Evolutionary conservation across 2,113 vertebrate species (phyloP).

Genomic region (Xenopus laevis): DNA sequence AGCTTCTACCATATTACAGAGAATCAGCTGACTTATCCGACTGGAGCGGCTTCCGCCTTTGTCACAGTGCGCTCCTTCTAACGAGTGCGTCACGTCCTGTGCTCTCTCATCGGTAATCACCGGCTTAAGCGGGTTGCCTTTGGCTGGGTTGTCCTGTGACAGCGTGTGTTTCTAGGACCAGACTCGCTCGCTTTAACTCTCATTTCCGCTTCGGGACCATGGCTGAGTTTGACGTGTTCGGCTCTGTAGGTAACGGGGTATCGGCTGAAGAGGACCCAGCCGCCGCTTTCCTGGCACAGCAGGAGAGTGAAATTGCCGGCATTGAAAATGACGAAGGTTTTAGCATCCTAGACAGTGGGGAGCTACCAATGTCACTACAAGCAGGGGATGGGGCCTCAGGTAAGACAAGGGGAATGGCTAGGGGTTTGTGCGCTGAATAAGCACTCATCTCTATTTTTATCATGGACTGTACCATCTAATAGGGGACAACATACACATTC

Average conservation of each 20-base stretch:
- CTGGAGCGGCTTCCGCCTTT: neutral
- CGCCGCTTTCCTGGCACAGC: slow-evolving; percentile 89
- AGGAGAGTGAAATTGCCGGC: slow-evolving; percentile 90
- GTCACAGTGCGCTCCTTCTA: neutral
- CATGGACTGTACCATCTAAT: too few species aligned
- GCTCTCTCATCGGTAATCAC: rapidly evolving
- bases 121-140: neutral
- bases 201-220: slow-evolving; percentile 1
- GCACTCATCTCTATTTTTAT: too few species aligned
- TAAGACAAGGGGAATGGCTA: slow-evolving; percentile 28
- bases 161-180: neutral
- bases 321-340: slow-evolving; percentile 90
- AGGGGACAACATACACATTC: too few species aligned
- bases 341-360: slow-evolving; percentile 85
- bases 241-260: slow-evolving; percentile 61
- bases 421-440: neutral
- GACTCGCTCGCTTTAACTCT: neutral
- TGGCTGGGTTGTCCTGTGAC: neutral
- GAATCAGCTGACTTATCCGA: slow-evolving; percentile 20
- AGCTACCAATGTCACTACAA: slow-evolving; percentile 71
- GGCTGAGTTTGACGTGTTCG: slow-evolving; percentile 45
- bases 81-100: neutral
- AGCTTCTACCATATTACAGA: too few species aligned
- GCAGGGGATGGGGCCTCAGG: slow-evolving; percentile 11
- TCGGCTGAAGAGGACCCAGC: slow-evolving; percentile 85